Base-by-base conservation (phyloP, 1,140 invertebrate genomes). In the Centruroides sculpturatus region DNA sequence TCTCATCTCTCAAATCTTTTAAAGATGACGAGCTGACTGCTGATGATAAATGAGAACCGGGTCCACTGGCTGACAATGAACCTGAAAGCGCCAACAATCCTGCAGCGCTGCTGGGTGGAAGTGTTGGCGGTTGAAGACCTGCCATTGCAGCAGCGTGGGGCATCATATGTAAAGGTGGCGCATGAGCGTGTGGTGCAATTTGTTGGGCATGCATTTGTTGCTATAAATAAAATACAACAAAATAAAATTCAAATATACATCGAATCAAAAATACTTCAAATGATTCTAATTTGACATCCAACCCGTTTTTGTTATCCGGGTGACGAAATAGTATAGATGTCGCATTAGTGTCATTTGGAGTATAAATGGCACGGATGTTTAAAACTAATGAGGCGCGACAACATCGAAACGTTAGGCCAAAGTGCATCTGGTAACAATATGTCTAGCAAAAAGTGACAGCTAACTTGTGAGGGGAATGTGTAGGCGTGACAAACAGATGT, bases 171-270 rank as follows among this genome's bases (percentile, higher is more conserved):
- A 84, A 77, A 62, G 84, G 78, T 69, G 4, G 80, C 35, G 78
- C 83, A 69, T 90, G 87, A 4, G 85, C 83, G 67, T 85, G 83
- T 4, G 66, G 55, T 35, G 87, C 88, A 62, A 92, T 70, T 73
- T 92, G 86, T 70, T 90, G 84, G 10, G 89, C 89, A 70, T 93
- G 91, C 87, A 94, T 91, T 77, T 92, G 89, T 74, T 91, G 88
- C 72, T 79, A 72, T 60, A 64, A 65, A 61, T 35, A 61, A 54
- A 41, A 41, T 41, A 41, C 8, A 41, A 41, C 8, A 41, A 41
- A 41, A 41, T 6, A 34, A 34, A 63, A 54, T 47, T 35, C 60
- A 11, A 53, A 12, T 49, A 59, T 3, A 60, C 34, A 9, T 41
- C 36, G 46, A 7, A 48, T 46, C 5, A 47, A 48, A n/a, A 10